Base-by-base conservation (phyloP, 2,888 invertebrate genomes). In the Mactromeris polynyma region DNA sequence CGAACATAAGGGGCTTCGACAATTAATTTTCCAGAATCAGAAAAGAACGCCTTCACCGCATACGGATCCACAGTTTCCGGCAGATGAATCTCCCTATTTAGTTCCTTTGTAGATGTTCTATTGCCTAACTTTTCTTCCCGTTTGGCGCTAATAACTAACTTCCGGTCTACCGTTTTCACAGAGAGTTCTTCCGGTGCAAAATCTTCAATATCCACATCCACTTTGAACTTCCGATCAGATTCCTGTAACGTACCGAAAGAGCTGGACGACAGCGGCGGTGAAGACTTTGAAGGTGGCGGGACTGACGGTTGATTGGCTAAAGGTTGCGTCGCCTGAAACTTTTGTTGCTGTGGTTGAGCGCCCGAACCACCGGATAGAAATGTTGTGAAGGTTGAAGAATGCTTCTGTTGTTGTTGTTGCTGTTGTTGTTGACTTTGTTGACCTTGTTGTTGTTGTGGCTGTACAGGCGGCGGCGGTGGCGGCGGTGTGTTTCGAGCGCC, bases 1-100 rank as follows among this genome's bases (percentile, higher is more conserved):
- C 91, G 73, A 77, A 92, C 54, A 83, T 93, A 95, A 1, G 96
- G 96, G 0, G 96, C 96, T 91, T 96, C 96, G 2, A 96, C 92
- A 38, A 96, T 91, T 38, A 96, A 94, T 81, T 95, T 95, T 11
- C 96, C 96, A 38, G 95, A 94, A 78, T 96, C 96, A 0, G 96
- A 95, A 93, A 96, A 95, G 91, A 95, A 96, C 11, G 96, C 96
- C 82, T 96, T 96, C 14, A 96, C 96, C 6, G 95, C 91, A 87
- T 95, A 94, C 0, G 96, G 96, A 89, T 96, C 96, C 21, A 96
- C 96, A 21, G 94, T 93, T n/a, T 95, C 96, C 0, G 96, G 96
- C 21, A 96, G 93, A 81, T 95, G 94, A 87, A 96, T 96, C 88
- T 96, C 96, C 58, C 96, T 91, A 85, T 95, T 96, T 85, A 96